Base-by-base conservation (phyloP, 2,797 vertebrate genomes). In the Echeneis naucrates region DNA sequence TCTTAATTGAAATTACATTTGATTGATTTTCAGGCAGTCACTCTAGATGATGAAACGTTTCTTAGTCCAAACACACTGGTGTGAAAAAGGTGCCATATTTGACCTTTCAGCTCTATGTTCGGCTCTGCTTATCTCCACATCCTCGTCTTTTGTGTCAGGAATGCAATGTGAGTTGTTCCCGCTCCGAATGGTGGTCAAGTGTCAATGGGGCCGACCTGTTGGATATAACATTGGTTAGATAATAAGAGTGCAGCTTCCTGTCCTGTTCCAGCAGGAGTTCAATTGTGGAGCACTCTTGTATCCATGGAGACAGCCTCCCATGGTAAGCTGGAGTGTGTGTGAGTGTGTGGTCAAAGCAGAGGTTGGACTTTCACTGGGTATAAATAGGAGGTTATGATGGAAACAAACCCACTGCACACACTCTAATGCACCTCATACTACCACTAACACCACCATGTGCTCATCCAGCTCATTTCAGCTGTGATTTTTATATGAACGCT, bases 221-320 rank as follows among this genome's bases (percentile, higher is more conserved):
- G 33, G 56, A 77, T 85, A 78, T 61, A 62, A 53, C 53, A 81
- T 56, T 50, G 66, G 59, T 60, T 67, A 70, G 62, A 82, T 85
- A 73, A 75, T 67, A 38, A 27, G 50, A 71, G 60, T 12, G 48
- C 51, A 45, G 45, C 63, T 68, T 50, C n/a, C 21, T 3, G 45
- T 74, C 58, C 72, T 17, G 69, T 56, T 87, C 62, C 57, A 40
- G 80, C 60, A 59, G 53, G 75, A 60, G 67, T 77, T 82, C 60
- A 78, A 37, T 77, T 27, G 48, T 72, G 70, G 71, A 85, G 72
- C 79, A 61, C 78, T 86, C 65, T 55, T 24, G 85, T 92, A 85
- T 82, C 91, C 87, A 89, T 91, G 86, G 89, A 72, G 78, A 90
- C 88, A 59, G 77, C 72, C 74, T 84, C 72, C 68, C n/a, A 16